Evolutionary conservation across 2,888 invertebrate genomes (phyloP).

Genomic region (Pherbina coryleti): DNA sequence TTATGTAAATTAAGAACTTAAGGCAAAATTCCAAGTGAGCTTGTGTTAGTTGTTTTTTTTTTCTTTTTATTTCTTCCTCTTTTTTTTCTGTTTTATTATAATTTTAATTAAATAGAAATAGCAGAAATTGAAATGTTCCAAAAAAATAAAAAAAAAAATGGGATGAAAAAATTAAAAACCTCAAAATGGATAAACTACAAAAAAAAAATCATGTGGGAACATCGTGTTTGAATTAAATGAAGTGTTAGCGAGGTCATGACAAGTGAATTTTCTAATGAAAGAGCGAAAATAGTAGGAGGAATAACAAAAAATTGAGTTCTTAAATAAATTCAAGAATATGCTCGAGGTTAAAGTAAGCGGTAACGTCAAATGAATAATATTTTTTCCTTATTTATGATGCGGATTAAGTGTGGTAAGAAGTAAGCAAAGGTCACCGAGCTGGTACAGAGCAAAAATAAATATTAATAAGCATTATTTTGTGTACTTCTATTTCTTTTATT

Average conservation of each 20-base stretch:
- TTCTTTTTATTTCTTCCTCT: background rate
- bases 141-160: background rate
- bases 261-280: background rate
- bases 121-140: background rate
- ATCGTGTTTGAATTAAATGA: background rate
- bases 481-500: too few species aligned
- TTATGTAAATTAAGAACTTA: constrained; percentile 32
- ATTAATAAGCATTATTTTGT: too few species aligned
- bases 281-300: background rate
- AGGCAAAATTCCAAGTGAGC: background rate
- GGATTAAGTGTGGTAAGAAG: too few species aligned
- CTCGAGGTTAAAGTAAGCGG: too few species aligned
- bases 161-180: background rate
- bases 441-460: too few species aligned
- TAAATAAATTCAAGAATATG: too few species aligned
- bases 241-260: background rate
- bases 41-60: background rate
- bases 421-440: too few species aligned
- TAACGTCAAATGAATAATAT: too few species aligned
- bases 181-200: too few species aligned
- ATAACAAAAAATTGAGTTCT: too few species aligned
- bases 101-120: background rate
- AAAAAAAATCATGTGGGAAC: background rate
- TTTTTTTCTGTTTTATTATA: background rate
- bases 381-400: too few species aligned